Base-by-base conservation (phyloP, 1,140 invertebrate genomes). In the Drosophila suzukii region DNA sequence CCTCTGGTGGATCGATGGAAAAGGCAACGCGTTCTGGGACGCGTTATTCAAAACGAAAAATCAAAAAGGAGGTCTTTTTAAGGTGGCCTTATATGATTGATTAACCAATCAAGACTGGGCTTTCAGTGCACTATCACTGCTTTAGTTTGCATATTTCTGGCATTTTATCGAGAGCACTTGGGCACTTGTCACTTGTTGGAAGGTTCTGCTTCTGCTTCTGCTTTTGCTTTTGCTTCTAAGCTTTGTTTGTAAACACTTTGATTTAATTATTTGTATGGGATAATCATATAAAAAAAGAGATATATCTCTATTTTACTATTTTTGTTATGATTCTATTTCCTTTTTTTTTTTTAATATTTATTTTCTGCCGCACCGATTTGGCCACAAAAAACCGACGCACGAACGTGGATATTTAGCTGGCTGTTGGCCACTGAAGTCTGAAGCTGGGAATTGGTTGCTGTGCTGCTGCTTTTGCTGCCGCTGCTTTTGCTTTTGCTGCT, bases 301-400 rank as follows among this genome's bases (percentile, higher is more conserved):
- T 34, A 34, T 34, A 34, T 85, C 81, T 85, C 63, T 81, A 75
- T 78, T 78, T 84, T 51, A 2, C 27, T 27, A 17, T 80, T 15
- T 81, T 51, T 34, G 55, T 72, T 73, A 46, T 58, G 36, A 71
- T 51, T 72, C 47, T 34, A 43, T 50, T 32, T 32, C 12, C 1
- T 50, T 32, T 59, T 11, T 32, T 32, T 0, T 60, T 44, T 36
- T 46, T 15, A 20, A 36, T 32, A 49, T 38, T 32, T 38, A 46
- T 58, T 67, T 38, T 70, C 71, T 75, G 80, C 80, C 75, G 78
- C 47, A 49, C 59, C 75, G 83, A 70, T 71, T 75, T 75, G 83
- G 82, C 80, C 77, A 86, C 83, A 80, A 63, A 86, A 60, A 41
- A 71, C 83, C 83, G 83, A 86, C 83, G 83, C 84, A 86, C 83